Conservation (phyloP, 2,113 vertebrate species). For the Nicator chloris region DNA sequence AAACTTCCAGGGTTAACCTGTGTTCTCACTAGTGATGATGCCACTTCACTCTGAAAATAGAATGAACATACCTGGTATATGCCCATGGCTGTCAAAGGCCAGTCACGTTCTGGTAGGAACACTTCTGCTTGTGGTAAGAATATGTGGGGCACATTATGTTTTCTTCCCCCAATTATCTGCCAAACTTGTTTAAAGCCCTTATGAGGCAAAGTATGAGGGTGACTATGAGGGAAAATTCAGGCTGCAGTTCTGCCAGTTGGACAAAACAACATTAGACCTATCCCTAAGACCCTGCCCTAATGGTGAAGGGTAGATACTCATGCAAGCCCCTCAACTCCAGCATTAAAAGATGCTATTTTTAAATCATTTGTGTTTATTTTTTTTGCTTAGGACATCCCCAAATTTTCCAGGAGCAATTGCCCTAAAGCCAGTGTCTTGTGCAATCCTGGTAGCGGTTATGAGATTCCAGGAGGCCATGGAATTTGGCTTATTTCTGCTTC, state of each 20-base stretch:
- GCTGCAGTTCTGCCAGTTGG: background rate
- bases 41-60: background rate
- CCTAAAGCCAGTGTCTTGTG: background rate
- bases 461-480: background rate
- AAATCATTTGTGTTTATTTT: background rate
- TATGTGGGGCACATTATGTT: background rate
- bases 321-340: background rate
- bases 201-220: background rate
- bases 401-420: background rate
- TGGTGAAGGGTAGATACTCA: background rate
- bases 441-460: background rate
- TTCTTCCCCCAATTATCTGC: background rate
- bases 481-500: background rate
- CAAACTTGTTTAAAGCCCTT: background rate
- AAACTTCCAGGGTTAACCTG: background rate
- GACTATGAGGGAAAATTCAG: background rate
- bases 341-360: background rate
- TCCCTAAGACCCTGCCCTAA: background rate
- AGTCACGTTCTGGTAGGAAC: background rate
- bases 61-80: background rate
- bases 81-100: background rate
- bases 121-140: background rate
- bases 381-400: background rate
- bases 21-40: background rate
- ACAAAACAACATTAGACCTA: background rate